A percentile compares a stretch with the other conserved stretches of the same genome.
These are phyloP conservation scores for Haplochromis vanheusdeni DNA, from an alignment of 2,113 vertebrate genomes.

Conservation along the genomic window DNA sequence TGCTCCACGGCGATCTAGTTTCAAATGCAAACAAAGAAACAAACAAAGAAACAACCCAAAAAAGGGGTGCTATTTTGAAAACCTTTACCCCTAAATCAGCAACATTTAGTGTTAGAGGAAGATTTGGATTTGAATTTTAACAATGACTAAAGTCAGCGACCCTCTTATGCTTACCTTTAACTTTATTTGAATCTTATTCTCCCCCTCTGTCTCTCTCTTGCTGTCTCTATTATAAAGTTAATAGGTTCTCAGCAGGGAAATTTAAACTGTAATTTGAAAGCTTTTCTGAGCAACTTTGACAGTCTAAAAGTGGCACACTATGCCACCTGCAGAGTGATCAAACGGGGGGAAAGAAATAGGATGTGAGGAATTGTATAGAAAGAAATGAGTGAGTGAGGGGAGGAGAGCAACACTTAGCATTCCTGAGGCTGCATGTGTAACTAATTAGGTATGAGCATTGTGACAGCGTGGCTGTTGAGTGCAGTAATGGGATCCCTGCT, in stretches of 20 bases:
- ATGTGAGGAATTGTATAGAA: slow-evolving; percentile 23
- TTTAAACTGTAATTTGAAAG: slow-evolving; percentile 55
- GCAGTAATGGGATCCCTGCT: slow-evolving; percentile 64
- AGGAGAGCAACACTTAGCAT: slow-evolving; percentile 64
- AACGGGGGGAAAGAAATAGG: background rate
- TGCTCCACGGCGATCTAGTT: fast-evolving
- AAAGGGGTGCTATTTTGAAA: background rate
- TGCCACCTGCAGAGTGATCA: slow-evolving; percentile 41
- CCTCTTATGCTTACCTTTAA: background rate
- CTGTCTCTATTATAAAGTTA: slow-evolving; percentile 31
- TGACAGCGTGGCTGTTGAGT: slow-evolving; percentile 62
- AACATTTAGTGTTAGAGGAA: background rate
- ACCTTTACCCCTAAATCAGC: background rate
- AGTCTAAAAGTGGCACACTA: slow-evolving; percentile 40
- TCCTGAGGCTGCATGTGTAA: slow-evolving; percentile 60
- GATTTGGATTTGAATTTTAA: background rate
- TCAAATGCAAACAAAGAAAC: background rate
- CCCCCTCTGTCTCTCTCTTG: background rate
- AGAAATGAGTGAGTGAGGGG: slow-evolving; percentile 23
- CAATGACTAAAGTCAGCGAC: background rate
- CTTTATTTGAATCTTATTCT: background rate
- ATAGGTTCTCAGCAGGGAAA: slow-evolving; percentile 34
- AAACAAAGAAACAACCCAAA: background rate
- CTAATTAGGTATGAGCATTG: slow-evolving; percentile 67
- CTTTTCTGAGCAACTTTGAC: slow-evolving; percentile 49